Percentiles rank a stretch among this genome's conserved stretches.
Evolutionary conservation across 1,140 invertebrate genomes (phyloP).

Genomic region (Globodera rostochiensis): DNA sequence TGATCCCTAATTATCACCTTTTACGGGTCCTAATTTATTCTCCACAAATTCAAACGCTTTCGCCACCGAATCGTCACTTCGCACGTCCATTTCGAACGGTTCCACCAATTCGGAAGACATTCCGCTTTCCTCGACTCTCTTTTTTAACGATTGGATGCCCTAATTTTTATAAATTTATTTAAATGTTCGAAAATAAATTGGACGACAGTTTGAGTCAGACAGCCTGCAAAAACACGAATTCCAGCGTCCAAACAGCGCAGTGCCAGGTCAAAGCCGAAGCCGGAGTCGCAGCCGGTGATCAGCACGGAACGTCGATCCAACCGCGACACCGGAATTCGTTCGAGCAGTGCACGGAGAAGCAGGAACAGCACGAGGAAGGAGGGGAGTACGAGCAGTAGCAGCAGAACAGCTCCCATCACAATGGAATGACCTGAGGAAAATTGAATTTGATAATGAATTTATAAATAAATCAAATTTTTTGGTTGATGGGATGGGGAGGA

Average conservation of each 20-base stretch:
- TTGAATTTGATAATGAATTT: no score
- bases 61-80: slow-evolving; percentile 43
- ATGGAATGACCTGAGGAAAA: no score
- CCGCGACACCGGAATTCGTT: slow-evolving; percentile 33
- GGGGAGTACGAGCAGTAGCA: neutral
- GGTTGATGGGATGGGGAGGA: no score
- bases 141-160: slow-evolving; percentile 13
- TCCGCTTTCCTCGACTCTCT: slow-evolving; percentile 29
- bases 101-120: slow-evolving; percentile 17
- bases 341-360: slow-evolving; percentile 24
- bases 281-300: slow-evolving; percentile 42
- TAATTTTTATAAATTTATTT: neutral
- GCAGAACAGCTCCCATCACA: no score
- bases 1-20: neutral
- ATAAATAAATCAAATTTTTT: no score
- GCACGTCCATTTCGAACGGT: slow-evolving; percentile 38
- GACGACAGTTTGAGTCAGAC: slow-evolving; percentile 37
- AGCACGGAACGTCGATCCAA: slow-evolving; percentile 41
- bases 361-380: slow-evolving; percentile 27
- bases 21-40: slow-evolving; percentile 6
- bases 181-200: neutral
- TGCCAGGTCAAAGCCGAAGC: slow-evolving; percentile 44
- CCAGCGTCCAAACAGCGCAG: slow-evolving; percentile 41
- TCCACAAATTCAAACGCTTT: slow-evolving; percentile 43
- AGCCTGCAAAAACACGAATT: slow-evolving; percentile 51